Conservation (phyloP, 1,140 invertebrate species). For the Hesperophylax magnus region DNA sequence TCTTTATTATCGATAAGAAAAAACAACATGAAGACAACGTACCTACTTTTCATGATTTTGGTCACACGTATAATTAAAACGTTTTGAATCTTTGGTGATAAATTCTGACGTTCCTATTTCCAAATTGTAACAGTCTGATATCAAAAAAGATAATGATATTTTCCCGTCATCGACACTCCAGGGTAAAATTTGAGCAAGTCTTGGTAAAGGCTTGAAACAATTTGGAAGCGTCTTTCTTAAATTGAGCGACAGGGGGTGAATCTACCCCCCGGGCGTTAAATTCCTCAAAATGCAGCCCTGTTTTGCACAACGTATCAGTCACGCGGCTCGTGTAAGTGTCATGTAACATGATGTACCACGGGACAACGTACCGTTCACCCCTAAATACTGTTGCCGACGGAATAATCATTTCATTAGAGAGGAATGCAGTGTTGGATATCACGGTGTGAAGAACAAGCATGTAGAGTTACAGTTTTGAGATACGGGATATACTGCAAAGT, state of each 20-base stretch:
- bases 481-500: neutral
- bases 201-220: no score
- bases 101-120: no score
- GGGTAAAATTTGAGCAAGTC: no score
- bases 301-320: slow-evolving; percentile 42
- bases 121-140: no score
- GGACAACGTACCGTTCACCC: neutral
- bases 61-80: no score
- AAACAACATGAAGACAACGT: no score
- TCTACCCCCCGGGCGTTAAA: slow-evolving; percentile 33
- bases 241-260: neutral
- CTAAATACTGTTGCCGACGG: slow-evolving; percentile 39
- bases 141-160: no score
- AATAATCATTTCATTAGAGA: slow-evolving; percentile 43
- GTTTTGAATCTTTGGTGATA: no score
- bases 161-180: no score
- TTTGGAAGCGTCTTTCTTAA: neutral
- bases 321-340: slow-evolving; percentile 46
- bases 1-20: no score
- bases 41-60: no score
- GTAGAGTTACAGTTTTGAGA: neutral
- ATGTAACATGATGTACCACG: slow-evolving; percentile 50
- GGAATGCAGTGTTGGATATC: slow-evolving; percentile 33
- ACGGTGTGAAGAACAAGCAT: slow-evolving; percentile 32
- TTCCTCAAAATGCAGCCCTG: slow-evolving; percentile 26